These are phyloP conservation scores for Dynastes maya DNA, from an alignment of 2,888 invertebrate species.

Conservation along the genomic window DNA sequence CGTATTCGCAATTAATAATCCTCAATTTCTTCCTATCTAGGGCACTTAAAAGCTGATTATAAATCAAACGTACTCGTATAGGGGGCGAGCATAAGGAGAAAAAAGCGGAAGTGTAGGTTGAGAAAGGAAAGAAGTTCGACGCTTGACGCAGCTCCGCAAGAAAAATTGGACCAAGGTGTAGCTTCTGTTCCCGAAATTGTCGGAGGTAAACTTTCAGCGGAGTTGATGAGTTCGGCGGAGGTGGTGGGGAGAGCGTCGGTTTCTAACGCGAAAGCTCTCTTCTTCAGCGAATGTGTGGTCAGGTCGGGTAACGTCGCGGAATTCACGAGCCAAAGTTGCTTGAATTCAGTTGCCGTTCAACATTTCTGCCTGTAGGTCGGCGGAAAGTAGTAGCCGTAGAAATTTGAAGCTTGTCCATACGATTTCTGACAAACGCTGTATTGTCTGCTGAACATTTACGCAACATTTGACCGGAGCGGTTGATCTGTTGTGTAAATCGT, in stretches of 20 bases:
- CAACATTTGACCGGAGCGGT: constrained; percentile 14
- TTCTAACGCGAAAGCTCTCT: constrained; percentile 15
- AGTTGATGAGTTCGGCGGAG: constrained; percentile 38
- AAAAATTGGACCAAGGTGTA: constrained; percentile 48
- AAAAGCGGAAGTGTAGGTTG: constrained; percentile 26
- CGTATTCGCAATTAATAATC: constrained; percentile 1
- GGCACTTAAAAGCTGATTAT: background rate
- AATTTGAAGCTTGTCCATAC: constrained; percentile 2
- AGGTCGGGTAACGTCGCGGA: constrained; percentile 37
- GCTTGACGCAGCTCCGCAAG: constrained; percentile 21
- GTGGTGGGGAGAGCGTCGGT: background rate
- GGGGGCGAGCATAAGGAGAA: background rate
- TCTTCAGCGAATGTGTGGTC: constrained; percentile 17
- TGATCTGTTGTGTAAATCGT: background rate
- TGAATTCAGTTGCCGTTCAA: constrained; percentile 35
- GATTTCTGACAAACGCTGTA: constrained; percentile 26
- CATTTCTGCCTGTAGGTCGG: constrained; percentile 25
- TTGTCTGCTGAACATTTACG: constrained; percentile 9
- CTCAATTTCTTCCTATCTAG: background rate
- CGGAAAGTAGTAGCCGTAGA: background rate
- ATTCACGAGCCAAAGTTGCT: constrained; percentile 22
- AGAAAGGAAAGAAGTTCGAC: constrained; percentile 22
- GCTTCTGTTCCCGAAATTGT: constrained; percentile 42
- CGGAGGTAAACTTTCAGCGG: constrained; percentile 40
- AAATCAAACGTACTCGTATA: background rate